These are phyloP conservation scores for Synergus gifuensis DNA, from an alignment of 2,888 invertebrate genomes.

Conservation along the genomic window DNA sequence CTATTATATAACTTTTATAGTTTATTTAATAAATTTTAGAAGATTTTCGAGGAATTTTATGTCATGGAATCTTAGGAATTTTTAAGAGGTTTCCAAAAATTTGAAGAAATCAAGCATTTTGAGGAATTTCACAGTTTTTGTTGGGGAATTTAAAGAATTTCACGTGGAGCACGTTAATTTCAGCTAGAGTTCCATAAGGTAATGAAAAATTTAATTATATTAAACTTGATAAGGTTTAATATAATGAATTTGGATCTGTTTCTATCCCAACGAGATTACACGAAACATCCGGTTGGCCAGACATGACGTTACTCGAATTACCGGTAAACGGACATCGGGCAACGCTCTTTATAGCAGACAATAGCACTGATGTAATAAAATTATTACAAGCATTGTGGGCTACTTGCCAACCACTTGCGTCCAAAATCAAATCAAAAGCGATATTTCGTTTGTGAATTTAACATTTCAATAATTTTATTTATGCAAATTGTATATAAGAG, in stretches of 20 bases:
- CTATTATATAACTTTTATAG: too few relatives aligned
- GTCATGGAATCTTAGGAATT: too few relatives aligned
- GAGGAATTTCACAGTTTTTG: too few relatives aligned
- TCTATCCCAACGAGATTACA: neutral
- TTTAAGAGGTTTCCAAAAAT: too few relatives aligned
- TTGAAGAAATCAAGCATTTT: too few relatives aligned
- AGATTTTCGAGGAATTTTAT: too few relatives aligned
- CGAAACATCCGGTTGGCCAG: constrained; percentile 28
- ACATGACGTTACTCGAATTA: constrained; percentile 21
- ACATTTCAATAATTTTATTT: neutral
- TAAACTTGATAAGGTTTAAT: neutral
- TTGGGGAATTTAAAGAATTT: too few relatives aligned
- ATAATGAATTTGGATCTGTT: neutral
- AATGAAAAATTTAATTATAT: neutral
- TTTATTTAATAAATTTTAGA: too few relatives aligned
- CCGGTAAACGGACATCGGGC: constrained; percentile 24
- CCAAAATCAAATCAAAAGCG: neutral
- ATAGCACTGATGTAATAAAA: constrained; percentile 27
- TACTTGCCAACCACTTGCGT: neutral
- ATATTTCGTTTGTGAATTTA: neutral
- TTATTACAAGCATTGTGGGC: constrained; percentile 8
- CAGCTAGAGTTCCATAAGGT: too few relatives aligned
- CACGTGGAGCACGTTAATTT: too few relatives aligned
- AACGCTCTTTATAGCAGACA: constrained; percentile 9
- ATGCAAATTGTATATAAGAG: neutral